Evolutionary conservation across 2,888 invertebrate genomes (phyloP).

Genomic region (Caenorhabditis zanzibari): DNA sequence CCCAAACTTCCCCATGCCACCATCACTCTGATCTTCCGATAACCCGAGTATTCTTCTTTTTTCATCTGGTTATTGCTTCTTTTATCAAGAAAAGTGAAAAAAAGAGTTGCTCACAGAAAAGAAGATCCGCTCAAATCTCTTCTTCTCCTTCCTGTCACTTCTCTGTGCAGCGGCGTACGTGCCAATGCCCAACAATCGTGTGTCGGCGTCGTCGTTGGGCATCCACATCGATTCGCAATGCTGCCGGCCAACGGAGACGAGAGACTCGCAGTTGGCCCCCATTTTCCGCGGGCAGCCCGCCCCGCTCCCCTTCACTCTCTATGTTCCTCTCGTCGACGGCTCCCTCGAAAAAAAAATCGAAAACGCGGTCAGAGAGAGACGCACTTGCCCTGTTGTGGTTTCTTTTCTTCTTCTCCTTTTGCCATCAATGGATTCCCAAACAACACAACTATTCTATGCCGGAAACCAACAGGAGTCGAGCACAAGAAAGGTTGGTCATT

Average conservation of each 20-base stretch:
- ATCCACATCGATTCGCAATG: slow-evolving; percentile 57
- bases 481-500: slow-evolving; percentile 42
- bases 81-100: slow-evolving; percentile 10
- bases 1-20: not conserved
- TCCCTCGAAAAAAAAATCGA: slow-evolving; percentile 39
- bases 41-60: slow-evolving; percentile 14
- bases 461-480: slow-evolving; percentile 15
- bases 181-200: slow-evolving; percentile 61
- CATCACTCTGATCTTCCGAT: slow-evolving; percentile 26
- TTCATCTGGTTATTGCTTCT: slow-evolving; percentile 23
- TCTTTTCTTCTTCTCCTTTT: not conserved
- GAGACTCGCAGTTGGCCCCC: slow-evolving; percentile 53
- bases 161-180: slow-evolving; percentile 47
- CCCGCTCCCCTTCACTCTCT: slow-evolving; percentile 41
- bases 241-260: slow-evolving; percentile 25
- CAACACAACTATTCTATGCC: not conserved
- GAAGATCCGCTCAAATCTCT: slow-evolving; percentile 51
- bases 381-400: slow-evolving; percentile 10
- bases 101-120: slow-evolving; percentile 36
- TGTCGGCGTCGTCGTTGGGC: slow-evolving; percentile 46
- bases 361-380: slow-evolving; percentile 4
- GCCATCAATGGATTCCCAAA: slow-evolving; percentile 2
- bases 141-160: slow-evolving; percentile 39
- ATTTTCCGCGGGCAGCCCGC: slow-evolving; percentile 38
- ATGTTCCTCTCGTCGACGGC: slow-evolving; percentile 39